Evolutionary conservation across 2,888 invertebrate genomes (phyloP).

Genomic region (Selenia dentaria): DNA sequence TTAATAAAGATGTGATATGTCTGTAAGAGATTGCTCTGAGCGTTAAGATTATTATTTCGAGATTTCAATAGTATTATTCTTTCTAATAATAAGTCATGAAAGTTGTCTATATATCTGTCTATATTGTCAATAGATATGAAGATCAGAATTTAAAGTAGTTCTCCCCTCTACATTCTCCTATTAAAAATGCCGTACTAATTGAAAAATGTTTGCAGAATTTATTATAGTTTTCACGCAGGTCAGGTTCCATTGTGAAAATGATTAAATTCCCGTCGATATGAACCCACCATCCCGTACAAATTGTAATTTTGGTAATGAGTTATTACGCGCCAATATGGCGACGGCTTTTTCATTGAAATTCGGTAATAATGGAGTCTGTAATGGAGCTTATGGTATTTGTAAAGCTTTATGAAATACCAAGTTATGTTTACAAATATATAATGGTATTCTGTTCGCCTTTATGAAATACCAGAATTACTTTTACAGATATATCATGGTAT

Average conservation of each 20-base stretch:
- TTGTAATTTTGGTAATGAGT: conserved; percentile 22
- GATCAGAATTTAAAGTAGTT: conserved; percentile 13
- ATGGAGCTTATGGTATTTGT: background rate
- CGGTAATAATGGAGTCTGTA: conserved; percentile 8
- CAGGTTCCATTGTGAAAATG: conserved; percentile 19
- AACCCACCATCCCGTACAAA: conserved; percentile 2
- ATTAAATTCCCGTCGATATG: conserved; percentile 21
- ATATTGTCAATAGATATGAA: no score
- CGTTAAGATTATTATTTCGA: no score
- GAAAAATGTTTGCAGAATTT: conserved; percentile 19
- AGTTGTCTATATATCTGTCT: no score
- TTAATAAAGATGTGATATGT: no score
- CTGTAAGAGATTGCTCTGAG: no score
- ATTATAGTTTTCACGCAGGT: conserved; percentile 21
- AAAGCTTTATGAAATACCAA: no score
- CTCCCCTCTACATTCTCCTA: conserved; percentile 8
- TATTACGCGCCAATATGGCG: conserved; percentile 6
- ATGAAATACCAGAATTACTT: no score
- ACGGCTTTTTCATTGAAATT: conserved; percentile 4
- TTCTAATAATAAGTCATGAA: no score
- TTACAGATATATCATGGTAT: no score
- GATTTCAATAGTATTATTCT: no score
- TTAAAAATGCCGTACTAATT: conserved; percentile 25
- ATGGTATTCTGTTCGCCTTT: no score
- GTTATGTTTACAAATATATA: no score